These are phyloP conservation scores for Dryobotodes eremita DNA, from an alignment of 2,888 invertebrate genomes.

Conservation along the genomic window DNA sequence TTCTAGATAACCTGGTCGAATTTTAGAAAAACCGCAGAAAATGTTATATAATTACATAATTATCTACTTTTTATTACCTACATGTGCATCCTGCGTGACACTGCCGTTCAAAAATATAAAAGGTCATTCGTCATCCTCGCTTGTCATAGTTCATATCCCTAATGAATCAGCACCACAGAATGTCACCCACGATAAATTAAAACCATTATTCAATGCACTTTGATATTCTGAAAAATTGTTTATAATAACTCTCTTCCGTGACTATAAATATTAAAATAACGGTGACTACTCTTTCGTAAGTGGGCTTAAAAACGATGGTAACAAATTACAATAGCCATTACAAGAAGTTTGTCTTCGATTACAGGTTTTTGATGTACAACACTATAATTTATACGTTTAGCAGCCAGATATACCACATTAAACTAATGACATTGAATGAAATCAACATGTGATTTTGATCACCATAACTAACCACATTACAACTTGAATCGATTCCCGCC, in stretches of 20 bases:
- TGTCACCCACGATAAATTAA: constrained; percentile 56
- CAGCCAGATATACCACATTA: constrained; percentile 64
- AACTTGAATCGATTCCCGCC: constrained; percentile 83
- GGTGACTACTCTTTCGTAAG: constrained; percentile 56
- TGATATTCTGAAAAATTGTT: constrained; percentile 51
- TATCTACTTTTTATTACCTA: constrained; percentile 81
- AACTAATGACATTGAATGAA: constrained; percentile 76
- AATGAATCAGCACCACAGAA: constrained; percentile 75
- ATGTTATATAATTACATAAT: constrained; percentile 71
- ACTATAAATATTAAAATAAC: constrained; percentile 57
- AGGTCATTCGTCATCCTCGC: constrained; percentile 38
- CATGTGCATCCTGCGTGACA: constrained; percentile 80
- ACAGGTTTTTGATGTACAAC: constrained; percentile 58
- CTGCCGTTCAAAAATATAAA: constrained; percentile 67
- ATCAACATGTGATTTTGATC: constrained; percentile 89
- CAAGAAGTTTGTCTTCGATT: constrained; percentile 38
- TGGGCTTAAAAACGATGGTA: constrained; percentile 35
- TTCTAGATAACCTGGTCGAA: constrained; percentile 71
- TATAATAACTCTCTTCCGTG: constrained; percentile 53
- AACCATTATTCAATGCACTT: constrained; percentile 54
- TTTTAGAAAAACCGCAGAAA: constrained; percentile 80
- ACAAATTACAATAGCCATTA: constrained; percentile 9
- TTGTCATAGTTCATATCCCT: constrained; percentile 69
- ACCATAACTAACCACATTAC: constrained; percentile 89
- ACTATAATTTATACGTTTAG: constrained; percentile 58